Conservation (phyloP, 1,140 invertebrate genomes). For the Tetramorium parvispinum region DNA sequence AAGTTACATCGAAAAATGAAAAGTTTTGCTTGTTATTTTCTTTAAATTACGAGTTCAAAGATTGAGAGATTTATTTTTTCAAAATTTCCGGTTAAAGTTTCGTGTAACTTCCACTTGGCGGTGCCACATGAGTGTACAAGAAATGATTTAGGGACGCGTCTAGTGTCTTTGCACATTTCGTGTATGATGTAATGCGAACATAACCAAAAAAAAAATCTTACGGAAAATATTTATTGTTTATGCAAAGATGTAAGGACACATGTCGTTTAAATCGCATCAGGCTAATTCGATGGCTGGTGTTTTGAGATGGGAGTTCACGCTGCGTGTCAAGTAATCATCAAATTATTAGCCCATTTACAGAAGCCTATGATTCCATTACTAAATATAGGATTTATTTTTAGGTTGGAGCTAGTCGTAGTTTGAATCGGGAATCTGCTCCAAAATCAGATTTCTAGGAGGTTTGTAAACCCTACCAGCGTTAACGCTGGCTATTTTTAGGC, state of each 20-base stretch:
- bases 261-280: slow-evolving; percentile 16
- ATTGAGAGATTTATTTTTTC: not conserved
- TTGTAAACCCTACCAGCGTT: slow-evolving; percentile 62
- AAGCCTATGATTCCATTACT: slow-evolving; percentile 63
- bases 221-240: slow-evolving; percentile 74
- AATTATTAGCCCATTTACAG: slow-evolving; percentile 9
- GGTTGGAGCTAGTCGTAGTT: slow-evolving; percentile 79
- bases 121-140: not conserved
- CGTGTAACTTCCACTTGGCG: not conserved
- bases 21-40: not conserved
- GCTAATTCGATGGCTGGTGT: slow-evolving; percentile 18
- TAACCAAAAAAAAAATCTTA: slow-evolving; percentile 62
- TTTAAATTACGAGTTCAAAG: not conserved
- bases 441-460: slow-evolving; percentile 74
- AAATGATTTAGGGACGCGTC: not conserved
- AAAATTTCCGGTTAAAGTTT: slow-evolving; percentile 11
- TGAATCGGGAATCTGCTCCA: slow-evolving; percentile 70
- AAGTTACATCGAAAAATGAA: not conserved
- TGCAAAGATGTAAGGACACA: slow-evolving; percentile 51
- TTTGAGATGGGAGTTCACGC: slow-evolving; percentile 51
- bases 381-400: slow-evolving; percentile 84
- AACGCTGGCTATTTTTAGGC: slow-evolving; percentile 30
- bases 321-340: not conserved
- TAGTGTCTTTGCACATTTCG: slow-evolving; percentile 14
- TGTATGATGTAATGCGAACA: slow-evolving; percentile 62